Conservation (phyloP, 35 echinoderm and acorn worm genomes). For the Patiria miniata region DNA sequence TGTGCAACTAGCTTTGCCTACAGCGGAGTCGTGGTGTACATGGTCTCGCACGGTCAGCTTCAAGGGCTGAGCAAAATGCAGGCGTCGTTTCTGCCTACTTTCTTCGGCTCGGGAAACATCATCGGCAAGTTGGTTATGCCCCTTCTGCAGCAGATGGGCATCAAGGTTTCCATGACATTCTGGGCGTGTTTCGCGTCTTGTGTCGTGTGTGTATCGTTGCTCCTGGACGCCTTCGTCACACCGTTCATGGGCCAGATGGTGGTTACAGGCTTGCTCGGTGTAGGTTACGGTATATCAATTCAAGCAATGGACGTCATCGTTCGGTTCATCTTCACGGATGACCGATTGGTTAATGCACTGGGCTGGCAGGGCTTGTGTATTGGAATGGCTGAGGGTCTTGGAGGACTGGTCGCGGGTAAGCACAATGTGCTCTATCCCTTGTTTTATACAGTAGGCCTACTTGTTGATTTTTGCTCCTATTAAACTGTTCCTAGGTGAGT, state of each 20-base stretch:
- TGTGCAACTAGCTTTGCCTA: background rate
- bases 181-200: background rate
- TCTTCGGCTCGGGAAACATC: background rate
- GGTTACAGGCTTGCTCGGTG: background rate
- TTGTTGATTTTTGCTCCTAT: too few species aligned
- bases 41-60: background rate
- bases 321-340: background rate
- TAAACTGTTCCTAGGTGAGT: too few species aligned
- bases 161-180: background rate
- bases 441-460: too few species aligned
- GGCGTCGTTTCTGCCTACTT: background rate
- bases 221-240: background rate
- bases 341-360: background rate
- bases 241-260: background rate
- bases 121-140: background rate
- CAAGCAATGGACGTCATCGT: background rate
- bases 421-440: too few species aligned
- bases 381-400: background rate
- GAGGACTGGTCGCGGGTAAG: background rate
- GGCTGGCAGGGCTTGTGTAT: background rate
- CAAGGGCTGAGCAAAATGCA: background rate
- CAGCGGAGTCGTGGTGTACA: background rate
- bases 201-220: background rate
- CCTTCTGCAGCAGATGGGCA: background rate
- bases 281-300: background rate